Base-by-base conservation (phyloP, 2,113 vertebrate species). In the Mystacornis crossleyi region DNA sequence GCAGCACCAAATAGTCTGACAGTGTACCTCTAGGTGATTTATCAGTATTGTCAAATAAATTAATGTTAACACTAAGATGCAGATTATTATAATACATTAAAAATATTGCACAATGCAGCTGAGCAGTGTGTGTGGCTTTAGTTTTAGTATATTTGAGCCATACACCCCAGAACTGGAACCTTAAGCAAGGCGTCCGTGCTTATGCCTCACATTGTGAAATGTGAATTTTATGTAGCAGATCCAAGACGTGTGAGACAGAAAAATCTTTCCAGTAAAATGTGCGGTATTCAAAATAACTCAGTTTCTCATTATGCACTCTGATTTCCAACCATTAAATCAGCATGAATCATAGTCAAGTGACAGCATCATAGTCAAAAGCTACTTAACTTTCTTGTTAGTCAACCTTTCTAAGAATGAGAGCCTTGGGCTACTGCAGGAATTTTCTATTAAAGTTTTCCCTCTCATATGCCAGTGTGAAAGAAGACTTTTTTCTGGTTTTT, bases 31-130 rank as follows among this genome's bases (percentile, higher is more conserved):
- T 65, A 84, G 57, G 65, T 82, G 80, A 94, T 38, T 90, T 62
- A 80, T 60, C 66, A 81, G 9, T 84, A 89, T 64, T 94, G 73
- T 48, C 45, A 92, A 95, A 92, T 62, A 96, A 97, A 95, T 77
- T 60, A 90, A 89, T 50, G 93, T 89, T 95, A 95, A 79, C 88
- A 81, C 31, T 83, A 96, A 87, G 58, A 93, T 93, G 60, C 93
- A 96, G 94, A 75, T 93, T 69, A 90, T 88, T 93, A 84, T 93
- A 91, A 97, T 97, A 92, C 85, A 97, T 92, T 48, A 91, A 95
- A 97, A 97, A 96, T 97, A 98, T 97, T 98, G 97, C 97, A 97
- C 96, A 89, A 45, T 34, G 82, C 89, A 95, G 91, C 54, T 86
- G 67, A 93, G 66, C 80, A 93, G 83, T 17, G 64, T 82, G 79